Percentiles rank a stretch among this genome's conserved stretches.
These are phyloP conservation scores for Pterophyllum scalare DNA, from an alignment of 2,113 vertebrate species.

Conservation along the genomic window DNA sequence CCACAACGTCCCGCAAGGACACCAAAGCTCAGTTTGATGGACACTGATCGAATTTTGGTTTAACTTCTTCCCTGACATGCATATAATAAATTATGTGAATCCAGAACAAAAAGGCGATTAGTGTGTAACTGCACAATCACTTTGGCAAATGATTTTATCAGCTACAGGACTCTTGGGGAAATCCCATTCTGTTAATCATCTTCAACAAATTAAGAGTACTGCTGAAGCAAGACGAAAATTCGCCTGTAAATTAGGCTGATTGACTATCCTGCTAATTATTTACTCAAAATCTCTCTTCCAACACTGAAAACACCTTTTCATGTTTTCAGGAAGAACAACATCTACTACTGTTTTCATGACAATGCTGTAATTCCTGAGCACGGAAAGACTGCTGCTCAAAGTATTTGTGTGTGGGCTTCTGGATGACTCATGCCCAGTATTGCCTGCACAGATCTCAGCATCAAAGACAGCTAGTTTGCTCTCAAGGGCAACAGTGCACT, in stretches of 20 bases:
- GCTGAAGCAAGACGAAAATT: neutral
- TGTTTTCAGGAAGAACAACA: constrained; percentile 6
- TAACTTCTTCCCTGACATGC: neutral
- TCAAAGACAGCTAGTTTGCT: constrained; percentile 73
- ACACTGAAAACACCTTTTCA: constrained; percentile 1
- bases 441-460: constrained; percentile 73
- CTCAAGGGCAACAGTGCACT: constrained; percentile 72
- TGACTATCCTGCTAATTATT: neutral
- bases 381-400: constrained; percentile 59
- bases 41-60: constrained; percentile 6
- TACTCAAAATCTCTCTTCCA: neutral
- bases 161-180: neutral
- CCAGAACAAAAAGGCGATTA: neutral
- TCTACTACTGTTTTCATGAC: constrained; percentile 43
- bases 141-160: constrained; percentile 2
- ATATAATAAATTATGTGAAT: neutral
- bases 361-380: constrained; percentile 56
- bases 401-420: constrained; percentile 72
- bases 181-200: constrained; percentile 11
- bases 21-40: constrained; percentile 26
- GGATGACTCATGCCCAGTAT: constrained; percentile 74
- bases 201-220: neutral
- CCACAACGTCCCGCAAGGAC: constrained; percentile 29
- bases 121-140: neutral
- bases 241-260: neutral